phyloP scores from a whole-genome alignment of 2,797 vertebrate species.

The Lemur catta region DNA sequence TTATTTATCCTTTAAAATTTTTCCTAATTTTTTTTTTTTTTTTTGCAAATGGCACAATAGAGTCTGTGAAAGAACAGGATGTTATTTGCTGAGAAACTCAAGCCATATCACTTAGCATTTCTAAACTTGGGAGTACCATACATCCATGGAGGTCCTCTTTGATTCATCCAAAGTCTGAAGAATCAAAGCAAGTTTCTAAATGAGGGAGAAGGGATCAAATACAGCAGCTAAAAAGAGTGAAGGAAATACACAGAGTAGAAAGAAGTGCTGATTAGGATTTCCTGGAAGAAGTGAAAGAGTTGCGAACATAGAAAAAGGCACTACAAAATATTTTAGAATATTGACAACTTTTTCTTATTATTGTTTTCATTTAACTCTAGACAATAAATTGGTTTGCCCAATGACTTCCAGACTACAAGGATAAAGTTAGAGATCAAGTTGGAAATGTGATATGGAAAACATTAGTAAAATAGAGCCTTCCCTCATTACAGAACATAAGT shows the following conservation, averaged over 20 bases:
- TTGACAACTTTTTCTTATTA: constrained; percentile 50
- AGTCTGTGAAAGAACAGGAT: not conserved
- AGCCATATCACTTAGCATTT: not conserved
- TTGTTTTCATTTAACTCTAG: constrained; percentile 69
- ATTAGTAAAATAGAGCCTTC: constrained; percentile 62
- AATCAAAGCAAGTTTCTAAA: not conserved
- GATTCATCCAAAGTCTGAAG: not conserved
- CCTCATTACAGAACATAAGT: constrained; percentile 32
- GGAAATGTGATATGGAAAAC: constrained; percentile 73
- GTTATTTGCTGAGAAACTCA: not conserved
- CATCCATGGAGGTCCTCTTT: not conserved
- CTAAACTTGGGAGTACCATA: not conserved
- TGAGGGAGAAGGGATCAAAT: not conserved
- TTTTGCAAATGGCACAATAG: not conserved
- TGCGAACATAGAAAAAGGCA: not conserved
- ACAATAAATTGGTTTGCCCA: constrained; percentile 67
- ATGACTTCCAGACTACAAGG: constrained; percentile 70
- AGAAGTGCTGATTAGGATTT: not conserved
- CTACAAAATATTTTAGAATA: not conserved
- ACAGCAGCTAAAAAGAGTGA: not conserved
- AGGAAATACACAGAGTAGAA: not conserved
- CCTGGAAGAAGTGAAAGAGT: not conserved
- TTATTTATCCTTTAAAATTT: not conserved
- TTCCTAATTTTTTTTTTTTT: not conserved
- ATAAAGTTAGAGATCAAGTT: constrained; percentile 58